A percentile compares a stretch with the other conserved stretches of the same genome.
phyloP scores from a whole-genome alignment of 2,888 invertebrate genomes.

The Boloria selene region DNA sequence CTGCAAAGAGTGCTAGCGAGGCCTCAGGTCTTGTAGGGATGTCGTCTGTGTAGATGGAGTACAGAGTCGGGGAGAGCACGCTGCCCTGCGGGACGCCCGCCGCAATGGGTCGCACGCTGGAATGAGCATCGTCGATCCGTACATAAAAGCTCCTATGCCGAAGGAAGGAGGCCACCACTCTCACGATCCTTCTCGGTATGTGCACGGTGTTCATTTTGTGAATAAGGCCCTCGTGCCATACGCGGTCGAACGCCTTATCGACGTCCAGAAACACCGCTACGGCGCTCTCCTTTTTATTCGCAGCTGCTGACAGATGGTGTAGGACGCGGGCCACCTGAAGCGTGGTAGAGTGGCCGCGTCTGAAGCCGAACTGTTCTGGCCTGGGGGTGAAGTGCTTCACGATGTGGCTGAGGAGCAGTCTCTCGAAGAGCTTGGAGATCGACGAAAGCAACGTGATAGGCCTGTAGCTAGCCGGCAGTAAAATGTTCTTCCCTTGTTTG shows the following conservation, averaged over 20 bases:
- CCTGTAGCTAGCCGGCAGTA: slow-evolving; percentile 40
- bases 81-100: slow-evolving; percentile 38
- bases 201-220: slow-evolving; percentile 39
- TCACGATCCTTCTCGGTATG: slow-evolving; percentile 24
- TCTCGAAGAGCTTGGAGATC: slow-evolving; percentile 46
- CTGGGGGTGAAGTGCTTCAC: background rate
- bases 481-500: slow-evolving; percentile 41
- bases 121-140: slow-evolving; percentile 26
- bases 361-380: background rate
- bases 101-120: slow-evolving; percentile 21
- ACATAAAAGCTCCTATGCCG: slow-evolving; percentile 37
- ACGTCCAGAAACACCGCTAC: background rate
- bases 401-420: slow-evolving; percentile 6
- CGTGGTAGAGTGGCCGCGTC: no score
- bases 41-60: slow-evolving; percentile 29
- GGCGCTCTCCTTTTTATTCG: no score
- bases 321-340: no score
- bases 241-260: slow-evolving; percentile 10
- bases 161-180: slow-evolving; percentile 40
- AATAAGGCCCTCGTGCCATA: slow-evolving; percentile 48
- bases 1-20: no score
- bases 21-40: no score
- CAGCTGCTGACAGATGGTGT: background rate
- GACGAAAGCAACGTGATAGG: slow-evolving; percentile 39
- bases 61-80: slow-evolving; percentile 37